Evolutionary conservation across 1,140 invertebrate genomes (phyloP), one percentile per base, ranked within the genome.

Genomic region (Melanaphis sacchari): DNA sequence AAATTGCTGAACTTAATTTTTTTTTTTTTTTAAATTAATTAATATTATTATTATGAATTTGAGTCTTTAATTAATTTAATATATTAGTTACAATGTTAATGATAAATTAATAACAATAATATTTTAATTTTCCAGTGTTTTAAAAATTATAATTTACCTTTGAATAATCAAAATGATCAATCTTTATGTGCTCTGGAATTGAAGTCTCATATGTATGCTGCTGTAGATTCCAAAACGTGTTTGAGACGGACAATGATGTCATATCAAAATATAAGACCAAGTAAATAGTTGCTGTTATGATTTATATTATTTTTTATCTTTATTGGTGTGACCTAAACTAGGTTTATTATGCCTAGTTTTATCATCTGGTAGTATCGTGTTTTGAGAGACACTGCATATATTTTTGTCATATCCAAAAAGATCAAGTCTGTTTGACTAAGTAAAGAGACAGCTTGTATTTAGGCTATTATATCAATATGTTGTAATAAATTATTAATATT

Each of bases 131-230:
- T 94, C 76, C 94, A 89, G 92, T 97, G 97, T 94, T 97, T 95
- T 94, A 88, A 94, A 36, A 95, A 96, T 49, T 96, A 96, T 94
- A 97, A 97, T 94, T 94, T 96, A 22, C 96, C 96, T 76, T 96
- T 96, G 91, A 95, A 96, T 59, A 94, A 95, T 38, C 97, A 97
- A 94, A 95, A 95, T 24, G 95, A 96, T 52, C 96, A 97, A 94
- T 97, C 98, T 0, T 95, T 99, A 26, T 99, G 98, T 95, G 97
- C 98, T 66, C 95, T 98, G 8, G 97, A 99, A 95, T 96, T 99
- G 94, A 97, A 97, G 94, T 96, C 97, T 6, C 97, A 98, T 94
- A 99, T 99, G 98, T 97, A 96, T 95, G 98, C 97, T 6, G 97
- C 98, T 15, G 97, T 98, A 1, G 97, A 98, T 95, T 97, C 97